A percentile compares a stretch with the other conserved stretches of the same genome.
These are phyloP conservation scores for Ctenomys sociabilis DNA, from an alignment of 2,113 vertebrate genomes.

Conservation along the genomic window DNA sequence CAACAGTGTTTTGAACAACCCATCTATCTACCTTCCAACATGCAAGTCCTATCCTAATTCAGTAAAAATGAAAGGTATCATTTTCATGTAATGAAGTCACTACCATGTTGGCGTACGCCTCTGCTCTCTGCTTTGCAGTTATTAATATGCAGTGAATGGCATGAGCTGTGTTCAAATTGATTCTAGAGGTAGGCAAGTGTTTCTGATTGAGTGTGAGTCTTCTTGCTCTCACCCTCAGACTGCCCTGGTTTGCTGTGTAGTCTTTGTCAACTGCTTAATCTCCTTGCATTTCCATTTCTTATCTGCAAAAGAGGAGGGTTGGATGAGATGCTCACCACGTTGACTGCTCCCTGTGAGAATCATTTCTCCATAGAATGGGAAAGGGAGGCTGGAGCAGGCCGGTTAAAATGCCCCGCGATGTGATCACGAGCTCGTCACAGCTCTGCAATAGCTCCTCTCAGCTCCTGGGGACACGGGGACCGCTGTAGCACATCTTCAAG, in stretches of 20 bases:
- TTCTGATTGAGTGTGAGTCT: neutral
- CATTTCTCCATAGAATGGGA: neutral
- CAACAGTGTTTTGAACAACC: constrained; percentile 40
- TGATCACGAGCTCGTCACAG: neutral
- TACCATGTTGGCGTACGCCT: neutral
- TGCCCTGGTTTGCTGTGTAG: neutral
- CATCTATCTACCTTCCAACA: constrained; percentile 10
- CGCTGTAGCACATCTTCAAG: constrained; percentile 38
- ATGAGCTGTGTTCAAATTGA: neutral
- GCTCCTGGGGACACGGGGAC: neutral
- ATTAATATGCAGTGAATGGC: neutral
- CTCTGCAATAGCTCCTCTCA: neutral
- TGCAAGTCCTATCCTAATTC: neutral
- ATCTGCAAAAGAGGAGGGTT: neutral
- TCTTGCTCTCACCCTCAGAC: neutral
- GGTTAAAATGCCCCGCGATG: neutral
- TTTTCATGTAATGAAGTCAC: neutral
- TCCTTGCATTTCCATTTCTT: constrained; percentile 29
- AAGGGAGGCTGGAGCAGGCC: neutral
- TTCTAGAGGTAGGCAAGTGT: neutral
- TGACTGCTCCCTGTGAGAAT: neutral
- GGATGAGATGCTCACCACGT: neutral
- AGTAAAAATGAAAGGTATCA: neutral
- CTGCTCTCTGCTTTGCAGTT: neutral
- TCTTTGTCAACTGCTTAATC: neutral